Evolutionary conservation across 2,113 vertebrate genomes (phyloP).

Genomic region (Rhinoderma darwinii): DNA sequence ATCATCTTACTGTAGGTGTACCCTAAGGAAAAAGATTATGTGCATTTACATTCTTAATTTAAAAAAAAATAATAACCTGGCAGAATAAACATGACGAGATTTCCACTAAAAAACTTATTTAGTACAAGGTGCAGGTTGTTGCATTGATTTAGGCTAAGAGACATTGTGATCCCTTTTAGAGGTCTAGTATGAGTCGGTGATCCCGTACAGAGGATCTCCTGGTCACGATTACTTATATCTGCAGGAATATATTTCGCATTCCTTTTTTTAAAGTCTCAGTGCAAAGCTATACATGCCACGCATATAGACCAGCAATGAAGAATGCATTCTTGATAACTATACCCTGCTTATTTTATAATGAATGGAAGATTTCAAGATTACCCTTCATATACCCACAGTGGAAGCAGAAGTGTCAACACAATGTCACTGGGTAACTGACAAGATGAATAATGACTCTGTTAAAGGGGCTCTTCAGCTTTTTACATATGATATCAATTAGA

Average conservation of each 20-base stretch:
- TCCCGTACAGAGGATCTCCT: neutral
- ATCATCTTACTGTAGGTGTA: neutral
- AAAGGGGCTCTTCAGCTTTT: neutral
- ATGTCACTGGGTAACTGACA: neutral
- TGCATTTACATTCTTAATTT: neutral
- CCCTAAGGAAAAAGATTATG: neutral
- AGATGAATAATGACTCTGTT: neutral
- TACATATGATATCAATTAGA: neutral
- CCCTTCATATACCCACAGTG: neutral
- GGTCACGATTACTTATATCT: neutral
- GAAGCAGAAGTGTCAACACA: neutral
- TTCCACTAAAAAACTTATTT: neutral
- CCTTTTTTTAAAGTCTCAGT: neutral
- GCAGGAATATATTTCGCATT: neutral
- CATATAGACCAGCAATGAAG: neutral
- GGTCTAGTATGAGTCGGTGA: constrained; percentile 7
- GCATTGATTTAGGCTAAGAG: constrained; percentile 23
- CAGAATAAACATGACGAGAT: neutral
- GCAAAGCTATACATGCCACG: constrained; percentile 8
- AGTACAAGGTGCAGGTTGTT: constrained; percentile 12
- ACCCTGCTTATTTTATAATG: neutral
- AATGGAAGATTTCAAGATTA: constrained; percentile 2
- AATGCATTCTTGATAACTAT: neutral
- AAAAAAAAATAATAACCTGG: neutral
- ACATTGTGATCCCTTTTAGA: constrained; percentile 2